Base-by-base conservation (phyloP, 2,888 invertebrate genomes). In the Tridacna gigas region DNA sequence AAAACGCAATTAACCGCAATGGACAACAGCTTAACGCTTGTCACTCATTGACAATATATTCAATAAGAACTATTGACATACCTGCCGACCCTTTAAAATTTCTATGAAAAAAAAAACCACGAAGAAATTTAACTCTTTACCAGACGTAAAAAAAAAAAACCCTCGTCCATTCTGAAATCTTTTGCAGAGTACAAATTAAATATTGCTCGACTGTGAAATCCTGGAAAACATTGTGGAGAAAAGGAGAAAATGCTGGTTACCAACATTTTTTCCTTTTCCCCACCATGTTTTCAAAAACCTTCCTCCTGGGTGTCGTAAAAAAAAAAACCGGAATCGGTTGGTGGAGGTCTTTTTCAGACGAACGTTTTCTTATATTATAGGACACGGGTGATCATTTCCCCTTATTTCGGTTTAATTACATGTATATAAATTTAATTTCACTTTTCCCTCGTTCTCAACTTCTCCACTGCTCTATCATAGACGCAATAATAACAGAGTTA, bases 1-100 rank as follows among this genome's bases (percentile, higher is more conserved):
- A 45, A 67, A 37, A 37, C 67, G n/a, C n/a, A 37, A 37, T 67
- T 20, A 67, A 67, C n/a, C 28, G 37, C 26, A 67, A 45, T 45
- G 45, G 37, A 67, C 37, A 45, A 67, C 67, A n/a, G n/a, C 67
- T 37, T 67, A n/a, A 45, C 67, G 67, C 67, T 45, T 67, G 67
- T 67, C 67, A 67, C 1, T 67, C 67, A 37, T 45, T n/a, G 45
- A 67, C 67, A 67, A 67, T 45, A 37, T 45, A 45, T 67, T 67
- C 45, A 67, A 67, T 67, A 67, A 37, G 45, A 28, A 67, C 67
- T n/a, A 45, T 20, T 37, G 67, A 67, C 45, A 65, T 65, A 65
- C 65, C 26, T 28, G 65, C 7, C 28, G 65, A 65, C 65, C 65
- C 65, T 65, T 65, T 26, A 65, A 65, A 20, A 26, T 26, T 25